Conservation (phyloP, 2,113 vertebrate species). For the Anguilla rostrata region DNA sequence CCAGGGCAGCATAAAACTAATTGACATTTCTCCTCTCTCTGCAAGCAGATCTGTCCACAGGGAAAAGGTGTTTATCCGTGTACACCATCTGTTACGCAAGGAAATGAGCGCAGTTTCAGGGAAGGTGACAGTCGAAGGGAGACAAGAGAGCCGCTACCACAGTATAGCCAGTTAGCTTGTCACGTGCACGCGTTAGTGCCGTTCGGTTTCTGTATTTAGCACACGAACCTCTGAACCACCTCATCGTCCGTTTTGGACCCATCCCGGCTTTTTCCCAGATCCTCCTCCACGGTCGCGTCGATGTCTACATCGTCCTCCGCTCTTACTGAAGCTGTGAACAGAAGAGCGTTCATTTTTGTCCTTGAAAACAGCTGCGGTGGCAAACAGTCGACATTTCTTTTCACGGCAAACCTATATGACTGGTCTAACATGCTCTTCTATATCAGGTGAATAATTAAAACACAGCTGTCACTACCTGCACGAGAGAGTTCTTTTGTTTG, state of each 20-base stretch:
- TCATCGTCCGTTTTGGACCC: conserved; percentile 91
- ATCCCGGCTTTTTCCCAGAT: conserved; percentile 91
- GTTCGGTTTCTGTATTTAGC: too few species aligned
- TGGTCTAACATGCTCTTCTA: too few species aligned
- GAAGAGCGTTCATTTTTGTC: not conserved
- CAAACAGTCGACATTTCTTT: not conserved
- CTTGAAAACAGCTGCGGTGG: not conserved
- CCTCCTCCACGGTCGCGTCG: conserved; percentile 85
- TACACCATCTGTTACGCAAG: not conserved
- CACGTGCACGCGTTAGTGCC: not conserved
- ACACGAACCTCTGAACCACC: conserved; percentile 84
- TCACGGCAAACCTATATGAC: too few species aligned
- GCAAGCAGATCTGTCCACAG: not conserved
- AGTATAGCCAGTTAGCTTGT: not conserved
- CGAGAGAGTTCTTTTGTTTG: not conserved
- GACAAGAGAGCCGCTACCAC: not conserved
- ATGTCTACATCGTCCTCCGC: conserved; percentile 76
- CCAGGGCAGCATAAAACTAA: not conserved
- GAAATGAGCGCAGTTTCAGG: not conserved
- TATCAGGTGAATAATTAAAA: not conserved
- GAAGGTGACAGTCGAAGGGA: not conserved
- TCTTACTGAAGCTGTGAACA: conserved; percentile 60
- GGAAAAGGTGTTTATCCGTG: not conserved
- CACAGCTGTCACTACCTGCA: not conserved
- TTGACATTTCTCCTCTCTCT: not conserved